Percentiles rank a stretch among this genome's conserved stretches.
phyloP scores from a whole-genome alignment of 2,888 invertebrate genomes.

The Xestoiulus laeticollis region DNA sequence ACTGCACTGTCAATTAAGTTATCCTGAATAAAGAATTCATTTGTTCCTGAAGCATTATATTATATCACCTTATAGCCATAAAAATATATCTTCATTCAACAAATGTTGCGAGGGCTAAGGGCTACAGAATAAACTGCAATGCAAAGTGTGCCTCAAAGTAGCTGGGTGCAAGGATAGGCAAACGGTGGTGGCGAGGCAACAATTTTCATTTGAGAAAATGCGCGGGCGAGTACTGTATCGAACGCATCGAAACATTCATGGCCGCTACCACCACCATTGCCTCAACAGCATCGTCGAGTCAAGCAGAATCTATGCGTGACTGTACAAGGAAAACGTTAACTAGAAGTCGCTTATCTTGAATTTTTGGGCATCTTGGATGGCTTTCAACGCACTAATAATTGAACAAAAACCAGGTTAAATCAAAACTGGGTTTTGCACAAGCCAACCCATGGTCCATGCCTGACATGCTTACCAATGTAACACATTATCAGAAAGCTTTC shows the following conservation, averaged over 20 bases:
- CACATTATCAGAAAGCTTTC: background rate
- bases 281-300: conserved; percentile 11
- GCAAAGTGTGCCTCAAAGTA: conserved; percentile 32
- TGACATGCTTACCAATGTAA: background rate
- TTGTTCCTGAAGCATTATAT: conserved; percentile 20
- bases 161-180: background rate
- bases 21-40: conserved; percentile 31
- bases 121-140: background rate
- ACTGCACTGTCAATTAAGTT: background rate
- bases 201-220: background rate
- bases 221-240: background rate
- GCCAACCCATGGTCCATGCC: background rate
- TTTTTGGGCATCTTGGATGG: conserved; percentile 43
- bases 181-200: background rate
- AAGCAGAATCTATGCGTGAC: conserved; percentile 6
- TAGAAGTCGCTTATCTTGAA: conserved; percentile 43
- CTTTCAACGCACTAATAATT: conserved; percentile 41
- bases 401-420: conserved; percentile 30
- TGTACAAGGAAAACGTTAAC: conserved; percentile 18
- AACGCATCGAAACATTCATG: background rate
- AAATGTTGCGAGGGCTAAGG: background rate
- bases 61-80: background rate
- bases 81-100: conserved; percentile 40
- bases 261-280: conserved; percentile 4
- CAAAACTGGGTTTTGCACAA: conserved; percentile 27